These are phyloP conservation scores for Pandemis corylana DNA, from an alignment of 2,888 invertebrate genomes.

Conservation along the genomic window DNA sequence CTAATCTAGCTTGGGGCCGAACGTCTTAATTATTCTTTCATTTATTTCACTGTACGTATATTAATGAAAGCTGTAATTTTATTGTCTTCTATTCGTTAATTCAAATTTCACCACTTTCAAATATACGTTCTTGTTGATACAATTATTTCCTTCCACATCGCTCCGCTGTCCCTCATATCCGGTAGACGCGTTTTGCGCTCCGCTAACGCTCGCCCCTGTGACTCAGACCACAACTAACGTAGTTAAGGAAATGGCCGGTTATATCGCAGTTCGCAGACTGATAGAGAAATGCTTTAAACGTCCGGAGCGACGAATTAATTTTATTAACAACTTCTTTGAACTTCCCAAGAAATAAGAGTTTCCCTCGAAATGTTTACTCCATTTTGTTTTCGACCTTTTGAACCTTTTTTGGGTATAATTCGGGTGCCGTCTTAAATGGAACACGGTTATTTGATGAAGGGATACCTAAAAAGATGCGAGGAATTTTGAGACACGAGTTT, in stretches of 20 bases:
- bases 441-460: conserved; percentile 28
- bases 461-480: conserved; percentile 7
- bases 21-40: no score
- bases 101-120: no score
- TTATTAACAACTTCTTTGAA: conserved; percentile 43
- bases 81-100: no score
- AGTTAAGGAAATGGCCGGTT: conserved; percentile 62
- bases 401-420: conserved; percentile 41
- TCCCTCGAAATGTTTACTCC: conserved; percentile 17
- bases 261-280: conserved; percentile 51
- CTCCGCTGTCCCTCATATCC: no score
- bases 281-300: conserved; percentile 50
- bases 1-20: no score
- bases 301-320: conserved; percentile 37
- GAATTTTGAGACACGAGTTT: conserved; percentile 10
- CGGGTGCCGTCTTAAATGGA: conserved; percentile 24
- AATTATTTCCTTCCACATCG: no score
- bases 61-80: no score
- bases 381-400: conserved; percentile 38
- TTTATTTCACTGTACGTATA: no score
- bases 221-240: conserved; percentile 48
- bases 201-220: conserved; percentile 6
- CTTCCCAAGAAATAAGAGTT: conserved; percentile 29
- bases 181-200: neutral
- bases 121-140: no score